Evolutionary conservation across 2,888 invertebrate species (phyloP), one percentile per base, ranked within the genome.

Genomic region (Podabrus alpinus): DNA sequence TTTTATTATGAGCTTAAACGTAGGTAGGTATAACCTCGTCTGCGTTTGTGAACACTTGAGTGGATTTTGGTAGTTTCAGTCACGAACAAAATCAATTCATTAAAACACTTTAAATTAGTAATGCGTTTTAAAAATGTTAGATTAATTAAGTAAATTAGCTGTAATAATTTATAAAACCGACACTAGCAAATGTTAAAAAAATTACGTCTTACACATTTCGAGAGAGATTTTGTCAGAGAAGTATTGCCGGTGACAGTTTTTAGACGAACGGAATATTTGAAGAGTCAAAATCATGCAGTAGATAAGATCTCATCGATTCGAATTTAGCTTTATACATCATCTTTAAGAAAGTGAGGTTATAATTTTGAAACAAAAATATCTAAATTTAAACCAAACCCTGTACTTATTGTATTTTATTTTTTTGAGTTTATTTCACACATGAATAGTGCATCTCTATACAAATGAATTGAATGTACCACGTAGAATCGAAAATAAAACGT

Each of bases 401-500:
- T n/a, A n/a, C 2, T 9, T 3, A n/a, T n/a, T 25, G 9, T 29
- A 45, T n/a, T 45, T 45, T 45, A 45, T 45, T 45, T 45, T 45
- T 45, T 45, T n/a, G 7, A 45, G n/a, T 45, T 45, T 45, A 45
- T 45, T 45, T 45, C 45, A n/a, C 45, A n/a, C 45, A 45, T 45
- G 45, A 45, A 45, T 45, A 45, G 45, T 45, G 45, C 45, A 45
- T 45, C 45, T 45, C n/a, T 45, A 45, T 45, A 45, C 45, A 45
- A 45, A 45, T 45, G n/a, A 45, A 45, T 45, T n/a, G 45, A 45
- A 29, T 29, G 21, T 66, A 73, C 15, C 69, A 64, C 69, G 59
- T 73, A 69, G 68, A 73, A 62, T 69, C 64, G 73, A 69, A 69
- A 69, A 45, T 64, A 69, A 69, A 69, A 69, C 66, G 68, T 64